A percentile compares a stretch with the other conserved stretches of the same genome.
Evolutionary conservation across 2,113 vertebrate genomes (phyloP).

Genomic region (Stictonetta naevosa): DNA sequence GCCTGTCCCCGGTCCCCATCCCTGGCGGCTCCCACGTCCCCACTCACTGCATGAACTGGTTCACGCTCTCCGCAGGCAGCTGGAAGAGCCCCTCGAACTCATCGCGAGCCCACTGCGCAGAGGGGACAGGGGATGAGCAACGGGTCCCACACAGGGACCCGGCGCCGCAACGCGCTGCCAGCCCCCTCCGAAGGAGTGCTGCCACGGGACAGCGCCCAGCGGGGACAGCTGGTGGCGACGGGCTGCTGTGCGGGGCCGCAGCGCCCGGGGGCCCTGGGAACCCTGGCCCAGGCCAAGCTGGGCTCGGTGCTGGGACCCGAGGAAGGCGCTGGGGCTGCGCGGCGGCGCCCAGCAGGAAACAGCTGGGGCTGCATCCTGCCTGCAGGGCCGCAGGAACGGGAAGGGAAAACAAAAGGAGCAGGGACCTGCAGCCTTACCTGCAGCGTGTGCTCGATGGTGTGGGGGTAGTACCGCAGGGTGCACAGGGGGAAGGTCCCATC

Average conservation of each 20-base stretch:
- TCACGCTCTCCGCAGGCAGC: slow-evolving; percentile 22
- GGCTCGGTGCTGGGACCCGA: neutral
- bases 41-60: slow-evolving; percentile 66
- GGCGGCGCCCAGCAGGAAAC: slow-evolving; percentile 22
- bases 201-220: neutral
- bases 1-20: neutral
- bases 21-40: fast-evolving
- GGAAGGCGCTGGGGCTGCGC: neutral
- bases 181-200: neutral
- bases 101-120: slow-evolving; percentile 59
- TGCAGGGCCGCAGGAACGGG: fast-evolving
- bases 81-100: slow-evolving; percentile 73
- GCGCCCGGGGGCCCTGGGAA: neutral
- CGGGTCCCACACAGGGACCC: neutral
- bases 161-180: neutral
- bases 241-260: neutral
- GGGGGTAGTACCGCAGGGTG: slow-evolving; percentile 86
- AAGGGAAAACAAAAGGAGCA: slow-evolving; percentile 14
- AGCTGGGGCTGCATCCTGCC: slow-evolving; percentile 49
- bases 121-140: fast-evolving
- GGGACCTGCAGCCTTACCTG: slow-evolving; percentile 77
- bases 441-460: slow-evolving; percentile 83
- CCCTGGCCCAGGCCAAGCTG: neutral
- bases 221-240: neutral
- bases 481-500: slow-evolving; percentile 77